Conservation (phyloP, 2,888 invertebrate genomes). For the Altica lythri region DNA sequence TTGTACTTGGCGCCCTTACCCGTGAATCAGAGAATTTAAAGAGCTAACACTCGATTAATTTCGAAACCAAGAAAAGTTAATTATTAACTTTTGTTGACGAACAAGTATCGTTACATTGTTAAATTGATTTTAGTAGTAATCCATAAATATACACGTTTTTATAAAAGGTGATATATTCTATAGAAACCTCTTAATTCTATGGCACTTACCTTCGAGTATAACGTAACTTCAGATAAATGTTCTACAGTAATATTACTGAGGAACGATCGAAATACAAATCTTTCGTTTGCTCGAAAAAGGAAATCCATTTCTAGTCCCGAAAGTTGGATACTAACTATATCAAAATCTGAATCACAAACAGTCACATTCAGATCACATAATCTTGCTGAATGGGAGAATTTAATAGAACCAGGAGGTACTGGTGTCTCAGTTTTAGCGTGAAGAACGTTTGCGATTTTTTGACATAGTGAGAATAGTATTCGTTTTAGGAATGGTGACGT, state of each 20-base stretch:
- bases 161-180: too few relatives aligned
- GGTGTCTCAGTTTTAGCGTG: conserved; percentile 63
- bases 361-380: conserved; percentile 65
- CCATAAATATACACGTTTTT: too few relatives aligned
- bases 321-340: conserved; percentile 70
- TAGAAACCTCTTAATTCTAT: too few relatives aligned
- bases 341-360: conserved; percentile 73
- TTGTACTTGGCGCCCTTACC: too few relatives aligned
- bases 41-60: too few relatives aligned
- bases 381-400: conserved; percentile 73
- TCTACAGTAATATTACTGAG: conserved; percentile 71
- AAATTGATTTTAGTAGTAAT: too few relatives aligned
- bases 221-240: conserved; percentile 73
- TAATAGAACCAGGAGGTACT: conserved; percentile 76
- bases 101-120: too few relatives aligned
- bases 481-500: conserved; percentile 45
- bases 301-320: conserved; percentile 74
- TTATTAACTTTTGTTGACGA: too few relatives aligned
- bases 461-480: conserved; percentile 34
- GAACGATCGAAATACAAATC: conserved; percentile 73
- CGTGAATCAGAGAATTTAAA: too few relatives aligned
- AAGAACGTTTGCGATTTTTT: conserved; percentile 43
- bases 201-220: conserved; percentile 71
- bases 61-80: too few relatives aligned
- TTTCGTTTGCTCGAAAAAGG: conserved; percentile 76